Evolutionary conservation across 2,113 vertebrate species (phyloP).

Genomic region (Ageneiosus marmoratus): DNA sequence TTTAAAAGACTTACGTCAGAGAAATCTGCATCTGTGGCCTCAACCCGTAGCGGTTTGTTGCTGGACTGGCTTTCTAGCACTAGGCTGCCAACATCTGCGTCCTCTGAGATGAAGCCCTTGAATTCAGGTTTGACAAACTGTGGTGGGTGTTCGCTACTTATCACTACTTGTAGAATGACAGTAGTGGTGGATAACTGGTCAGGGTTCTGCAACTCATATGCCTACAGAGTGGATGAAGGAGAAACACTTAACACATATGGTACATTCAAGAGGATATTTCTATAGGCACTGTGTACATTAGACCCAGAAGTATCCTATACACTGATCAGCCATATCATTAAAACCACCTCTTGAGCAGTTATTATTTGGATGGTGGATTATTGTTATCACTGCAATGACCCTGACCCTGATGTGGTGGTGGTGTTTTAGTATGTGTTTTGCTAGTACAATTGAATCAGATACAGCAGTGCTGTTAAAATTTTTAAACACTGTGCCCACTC

Average conservation of each 20-base stretch:
- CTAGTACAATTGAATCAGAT: too few relatives aligned
- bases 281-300: too few relatives aligned
- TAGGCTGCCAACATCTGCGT: slow-evolving; percentile 55
- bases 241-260: background rate
- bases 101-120: slow-evolving; percentile 46
- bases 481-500: too few relatives aligned
- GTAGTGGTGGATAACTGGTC: slow-evolving; percentile 67
- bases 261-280: background rate
- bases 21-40: slow-evolving; percentile 68
- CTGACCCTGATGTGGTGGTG: too few relatives aligned
- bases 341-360: too few relatives aligned
- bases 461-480: too few relatives aligned
- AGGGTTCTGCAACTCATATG: slow-evolving; percentile 67
- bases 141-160: slow-evolving; percentile 64
- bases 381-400: too few relatives aligned
- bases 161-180: slow-evolving; percentile 68
- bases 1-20: slow-evolving; percentile 56
- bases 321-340: too few relatives aligned
- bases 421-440: too few relatives aligned
- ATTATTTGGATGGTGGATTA: too few relatives aligned
- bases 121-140: slow-evolving; percentile 67
- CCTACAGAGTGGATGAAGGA: slow-evolving; percentile 63
- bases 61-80: slow-evolving; percentile 61
- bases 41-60: slow-evolving; percentile 62
- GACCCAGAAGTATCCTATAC: too few relatives aligned